Conservation (phyloP, 2,888 invertebrate species). For the Euproctis similis region DNA sequence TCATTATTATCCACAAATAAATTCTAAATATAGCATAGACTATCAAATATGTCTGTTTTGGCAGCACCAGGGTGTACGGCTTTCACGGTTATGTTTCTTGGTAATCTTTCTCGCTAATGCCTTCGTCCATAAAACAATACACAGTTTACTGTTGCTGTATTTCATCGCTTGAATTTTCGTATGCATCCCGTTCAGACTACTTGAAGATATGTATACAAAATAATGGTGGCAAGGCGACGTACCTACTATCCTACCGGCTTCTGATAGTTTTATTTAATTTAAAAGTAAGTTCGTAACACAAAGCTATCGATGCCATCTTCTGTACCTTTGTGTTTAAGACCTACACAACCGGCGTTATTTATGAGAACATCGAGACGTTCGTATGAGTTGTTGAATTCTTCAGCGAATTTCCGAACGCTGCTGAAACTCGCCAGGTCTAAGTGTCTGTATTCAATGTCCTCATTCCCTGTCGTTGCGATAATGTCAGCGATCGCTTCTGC, state of each 20-base stretch:
- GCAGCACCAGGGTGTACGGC: constrained; percentile 89
- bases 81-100: constrained; percentile 82
- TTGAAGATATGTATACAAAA: constrained; percentile 54
- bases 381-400: constrained; percentile 68
- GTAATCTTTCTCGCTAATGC: constrained; percentile 48
- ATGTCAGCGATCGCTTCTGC: constrained; percentile 81
- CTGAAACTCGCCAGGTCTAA: constrained; percentile 69
- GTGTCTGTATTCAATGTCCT: constrained; percentile 75
- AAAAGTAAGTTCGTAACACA: constrained; percentile 80
- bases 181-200: constrained; percentile 27
- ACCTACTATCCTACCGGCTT: constrained; percentile 58
- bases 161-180: constrained; percentile 48
- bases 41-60: constrained; percentile 85
- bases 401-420: constrained; percentile 77
- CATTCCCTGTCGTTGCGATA: constrained; percentile 80
- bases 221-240: constrained; percentile 52
- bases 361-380: constrained; percentile 76
- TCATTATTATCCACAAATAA: constrained; percentile 69
- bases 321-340: constrained; percentile 46
- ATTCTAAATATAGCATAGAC: constrained; percentile 59
- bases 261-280: constrained; percentile 52
- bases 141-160: constrained; percentile 58
- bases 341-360: constrained; percentile 78
- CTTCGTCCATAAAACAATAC: constrained; percentile 52
- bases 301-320: constrained; percentile 78